A percentile compares a stretch with the other conserved stretches of the same genome.
phyloP scores from a whole-genome alignment of 2,888 invertebrate genomes.

The Apodemia duryi region DNA sequence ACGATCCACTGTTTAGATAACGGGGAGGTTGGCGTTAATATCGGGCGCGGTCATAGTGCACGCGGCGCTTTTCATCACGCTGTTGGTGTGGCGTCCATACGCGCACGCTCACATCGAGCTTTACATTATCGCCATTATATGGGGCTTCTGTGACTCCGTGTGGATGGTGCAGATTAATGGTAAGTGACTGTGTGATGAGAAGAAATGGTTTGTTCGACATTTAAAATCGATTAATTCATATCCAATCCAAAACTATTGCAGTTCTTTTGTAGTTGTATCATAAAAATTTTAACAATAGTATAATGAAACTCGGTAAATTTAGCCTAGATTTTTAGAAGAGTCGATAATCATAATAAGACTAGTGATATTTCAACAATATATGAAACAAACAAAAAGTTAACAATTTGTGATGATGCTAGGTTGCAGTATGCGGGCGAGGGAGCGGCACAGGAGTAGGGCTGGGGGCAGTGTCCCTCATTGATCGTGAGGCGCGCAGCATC shows the following conservation, averaged over 20 bases:
- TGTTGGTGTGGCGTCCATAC: conserved; percentile 80
- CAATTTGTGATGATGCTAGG: conserved; percentile 55
- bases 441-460: conserved; percentile 38
- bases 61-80: conserved; percentile 67
- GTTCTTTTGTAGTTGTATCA: no score
- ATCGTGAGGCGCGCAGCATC: conserved; percentile 67
- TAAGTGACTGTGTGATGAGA: conserved; percentile 36
- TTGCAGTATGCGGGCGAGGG: conserved; percentile 37
- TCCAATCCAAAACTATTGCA: no score
- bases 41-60: conserved; percentile 77
- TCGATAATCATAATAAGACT: conserved; percentile 14
- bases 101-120: conserved; percentile 65
- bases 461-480: conserved; percentile 64
- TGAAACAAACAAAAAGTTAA: conserved; percentile 45
- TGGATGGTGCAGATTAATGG: conserved; percentile 85
- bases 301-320: neutral
- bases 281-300: neutral
- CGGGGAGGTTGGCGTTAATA: conserved; percentile 83
- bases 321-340: neutral
- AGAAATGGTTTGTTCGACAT: no score
- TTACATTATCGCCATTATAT: conserved; percentile 79
- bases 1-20: conserved; percentile 51
- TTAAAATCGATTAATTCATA: no score
- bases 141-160: conserved; percentile 82
- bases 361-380: conserved; percentile 48